Conservation (phyloP, 2,888 invertebrate species). For the Pharmacophagus antenor region DNA sequence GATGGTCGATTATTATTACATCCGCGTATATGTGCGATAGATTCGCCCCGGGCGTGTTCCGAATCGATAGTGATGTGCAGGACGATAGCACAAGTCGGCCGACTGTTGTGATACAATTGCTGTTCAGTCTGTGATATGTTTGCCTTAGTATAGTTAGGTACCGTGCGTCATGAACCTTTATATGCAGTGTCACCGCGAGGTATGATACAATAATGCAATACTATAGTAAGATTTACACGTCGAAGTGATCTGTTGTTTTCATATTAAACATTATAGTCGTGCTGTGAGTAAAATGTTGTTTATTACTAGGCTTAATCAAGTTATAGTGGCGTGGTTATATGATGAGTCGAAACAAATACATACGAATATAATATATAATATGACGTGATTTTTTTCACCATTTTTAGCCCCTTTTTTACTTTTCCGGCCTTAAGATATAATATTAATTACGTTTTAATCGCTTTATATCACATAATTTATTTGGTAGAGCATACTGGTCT, state of each 20-base stretch:
- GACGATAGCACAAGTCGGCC: constrained; percentile 48
- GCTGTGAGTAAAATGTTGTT: constrained; percentile 29
- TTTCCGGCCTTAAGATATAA: too few species aligned
- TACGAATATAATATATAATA: too few species aligned
- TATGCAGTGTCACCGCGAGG: constrained; percentile 80
- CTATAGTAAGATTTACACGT: constrained; percentile 17
- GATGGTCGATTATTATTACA: constrained; percentile 80
- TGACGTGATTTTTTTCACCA: too few species aligned
- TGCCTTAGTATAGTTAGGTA: constrained; percentile 73
- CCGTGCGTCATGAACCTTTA: constrained; percentile 69
- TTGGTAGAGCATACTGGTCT: too few species aligned
- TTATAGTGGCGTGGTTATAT: background rate
- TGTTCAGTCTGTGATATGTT: constrained; percentile 75
- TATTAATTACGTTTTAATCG: too few species aligned
- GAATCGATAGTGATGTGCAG: constrained; percentile 70
- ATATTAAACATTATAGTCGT: background rate
- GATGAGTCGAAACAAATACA: too few species aligned
- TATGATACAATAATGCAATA: constrained; percentile 46
- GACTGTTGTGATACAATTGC: constrained; percentile 56
- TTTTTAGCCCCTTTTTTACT: too few species aligned
- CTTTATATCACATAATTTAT: too few species aligned
- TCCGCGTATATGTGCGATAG: constrained; percentile 68
- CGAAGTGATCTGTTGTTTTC: constrained; percentile 10
- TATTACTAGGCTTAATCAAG: constrained; percentile 10
- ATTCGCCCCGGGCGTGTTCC: constrained; percentile 64